A percentile compares a stretch with the other conserved stretches of the same genome.
phyloP scores from a whole-genome alignment of 2,113 vertebrate species.

The Ascaphus truei region DNA sequence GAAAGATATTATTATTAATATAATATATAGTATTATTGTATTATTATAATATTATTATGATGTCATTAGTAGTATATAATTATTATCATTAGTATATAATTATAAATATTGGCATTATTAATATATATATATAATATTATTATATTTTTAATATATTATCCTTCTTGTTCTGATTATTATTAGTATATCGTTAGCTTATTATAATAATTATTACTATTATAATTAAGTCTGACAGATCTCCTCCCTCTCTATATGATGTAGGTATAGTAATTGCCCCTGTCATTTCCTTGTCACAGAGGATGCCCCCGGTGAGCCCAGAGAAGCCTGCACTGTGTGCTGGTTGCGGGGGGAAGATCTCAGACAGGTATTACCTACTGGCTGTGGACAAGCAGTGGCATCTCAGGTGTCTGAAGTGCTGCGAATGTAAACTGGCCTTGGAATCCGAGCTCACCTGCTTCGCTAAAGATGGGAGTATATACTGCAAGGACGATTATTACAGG shows the following conservation, averaged over 20 bases:
- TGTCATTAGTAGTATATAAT: too few species aligned
- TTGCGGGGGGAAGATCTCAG: constrained; percentile 95
- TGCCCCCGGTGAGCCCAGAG: constrained; percentile 94
- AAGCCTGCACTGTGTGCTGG: constrained; percentile 96
- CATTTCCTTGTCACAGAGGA: constrained; percentile 74
- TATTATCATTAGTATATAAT: too few species aligned
- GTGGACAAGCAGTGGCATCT: constrained; percentile 99
- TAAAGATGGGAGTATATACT: constrained; percentile 99
- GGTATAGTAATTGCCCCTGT: not conserved
- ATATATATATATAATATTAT: too few species aligned
- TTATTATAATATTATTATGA: too few species aligned
- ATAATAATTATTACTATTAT: too few species aligned
- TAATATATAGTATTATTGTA: too few species aligned
- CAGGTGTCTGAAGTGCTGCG: constrained; percentile 96
- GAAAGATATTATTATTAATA: too few species aligned
- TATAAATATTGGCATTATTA: too few species aligned
- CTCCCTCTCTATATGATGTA: not conserved
- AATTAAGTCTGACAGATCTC: too few species aligned
- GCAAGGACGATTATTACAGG: constrained; percentile 99
- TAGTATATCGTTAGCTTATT: too few species aligned
- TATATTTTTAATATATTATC: too few species aligned
- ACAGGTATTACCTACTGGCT: constrained; percentile 97
- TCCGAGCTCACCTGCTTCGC: constrained; percentile 98
- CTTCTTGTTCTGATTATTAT: too few species aligned
- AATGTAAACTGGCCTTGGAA: constrained; percentile 97